Percentiles rank a stretch among this genome's conserved stretches.
Conservation (phyloP, 2,888 invertebrate genomes). For the Nemotelus pantherinus region DNA sequence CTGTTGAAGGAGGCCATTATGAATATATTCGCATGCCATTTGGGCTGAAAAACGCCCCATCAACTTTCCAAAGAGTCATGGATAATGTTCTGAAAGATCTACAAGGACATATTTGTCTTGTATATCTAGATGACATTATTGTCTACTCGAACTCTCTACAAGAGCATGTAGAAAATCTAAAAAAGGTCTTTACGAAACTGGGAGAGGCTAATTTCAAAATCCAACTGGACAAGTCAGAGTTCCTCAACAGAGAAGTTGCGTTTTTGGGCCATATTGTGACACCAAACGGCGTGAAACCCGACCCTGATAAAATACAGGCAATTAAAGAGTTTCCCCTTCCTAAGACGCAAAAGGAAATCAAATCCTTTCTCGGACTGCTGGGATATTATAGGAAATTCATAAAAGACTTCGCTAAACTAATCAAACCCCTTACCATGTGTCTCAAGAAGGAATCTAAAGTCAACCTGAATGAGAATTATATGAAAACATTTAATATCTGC, state of each 20-base stretch:
- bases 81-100: constrained; percentile 53
- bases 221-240: constrained; percentile 54
- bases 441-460: neutral
- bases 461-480: neutral
- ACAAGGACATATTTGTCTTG: constrained; percentile 46
- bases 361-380: neutral
- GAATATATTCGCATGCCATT: constrained; percentile 25
- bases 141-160: neutral
- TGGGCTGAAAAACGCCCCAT: constrained; percentile 16
- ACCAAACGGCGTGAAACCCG: constrained; percentile 54
- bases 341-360: neutral
- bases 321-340: too few relatives aligned
- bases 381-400: neutral
- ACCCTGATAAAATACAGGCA: constrained; percentile 25
- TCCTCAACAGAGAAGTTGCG: constrained; percentile 53
- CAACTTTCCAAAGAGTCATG: constrained; percentile 36
- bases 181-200: too few relatives aligned
- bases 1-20: constrained; percentile 14
- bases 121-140: neutral
- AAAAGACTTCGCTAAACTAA: neutral
- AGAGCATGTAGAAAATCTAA: constrained; percentile 43
- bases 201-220: too few relatives aligned
- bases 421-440: neutral
- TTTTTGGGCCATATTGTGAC: constrained; percentile 58
- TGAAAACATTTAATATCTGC: neutral